These are phyloP conservation scores for Eonycteris spelaea DNA, from an alignment of 2,113 vertebrate species.

Conservation along the genomic window DNA sequence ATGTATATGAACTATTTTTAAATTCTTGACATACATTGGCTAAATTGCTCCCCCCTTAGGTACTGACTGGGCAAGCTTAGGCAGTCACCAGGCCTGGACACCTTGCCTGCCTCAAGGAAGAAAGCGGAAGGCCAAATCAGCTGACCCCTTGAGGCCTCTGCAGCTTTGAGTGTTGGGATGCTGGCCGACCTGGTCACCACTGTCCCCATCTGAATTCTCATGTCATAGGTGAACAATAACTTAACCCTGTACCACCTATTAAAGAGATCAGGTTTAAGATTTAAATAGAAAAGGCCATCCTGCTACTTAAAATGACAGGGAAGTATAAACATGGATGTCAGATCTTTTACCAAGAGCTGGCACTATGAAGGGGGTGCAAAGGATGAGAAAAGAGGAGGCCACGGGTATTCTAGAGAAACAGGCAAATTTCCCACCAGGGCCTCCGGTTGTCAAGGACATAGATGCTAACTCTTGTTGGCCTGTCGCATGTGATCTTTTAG, in stretches of 20 bases:
- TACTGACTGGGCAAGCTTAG: neutral
- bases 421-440: neutral
- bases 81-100: neutral
- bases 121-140: neutral
- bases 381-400: neutral
- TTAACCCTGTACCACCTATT: fast-evolving
- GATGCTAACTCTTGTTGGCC: neutral
- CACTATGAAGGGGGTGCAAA: neutral
- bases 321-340: neutral
- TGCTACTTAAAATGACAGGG: neutral
- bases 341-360: neutral
- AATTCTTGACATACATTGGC: neutral
- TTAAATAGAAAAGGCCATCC: neutral
- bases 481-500: neutral
- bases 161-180: neutral
- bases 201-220: neutral
- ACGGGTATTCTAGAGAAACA: no score
- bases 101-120: neutral
- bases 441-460: fast-evolving
- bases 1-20: neutral
- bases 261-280: neutral
- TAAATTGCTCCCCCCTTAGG: neutral
- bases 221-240: neutral
- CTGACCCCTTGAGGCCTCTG: neutral
- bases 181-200: neutral